Conservation (phyloP, 2,113 vertebrate species). For the Pavo muticus region DNA sequence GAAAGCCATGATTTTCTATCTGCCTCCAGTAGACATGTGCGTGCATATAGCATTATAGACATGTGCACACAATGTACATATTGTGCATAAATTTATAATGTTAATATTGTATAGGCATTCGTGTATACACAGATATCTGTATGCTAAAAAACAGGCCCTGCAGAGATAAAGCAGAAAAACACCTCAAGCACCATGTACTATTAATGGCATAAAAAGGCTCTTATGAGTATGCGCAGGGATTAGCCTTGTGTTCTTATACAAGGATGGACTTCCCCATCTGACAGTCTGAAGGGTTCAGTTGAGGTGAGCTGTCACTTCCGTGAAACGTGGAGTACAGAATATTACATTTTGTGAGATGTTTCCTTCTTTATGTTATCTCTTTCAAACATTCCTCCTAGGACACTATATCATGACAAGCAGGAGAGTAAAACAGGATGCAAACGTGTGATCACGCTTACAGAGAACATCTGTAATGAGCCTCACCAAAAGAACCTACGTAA, state of each 20-base stretch:
- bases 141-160: not conserved
- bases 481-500: not conserved
- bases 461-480: not conserved
- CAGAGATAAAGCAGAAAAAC: not conserved
- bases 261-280: not conserved
- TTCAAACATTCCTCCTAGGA: conserved; percentile 25
- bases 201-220: conserved; percentile 41
- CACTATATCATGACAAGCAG: not conserved
- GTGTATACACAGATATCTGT: not conserved
- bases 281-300: not conserved
- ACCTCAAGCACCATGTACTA: not conserved
- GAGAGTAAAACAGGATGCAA: not conserved
- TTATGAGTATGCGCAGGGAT: conserved; percentile 40
- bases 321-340: not conserved
- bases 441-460: not conserved
- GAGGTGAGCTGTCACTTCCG: conserved; percentile 6
- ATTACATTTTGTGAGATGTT: not conserved
- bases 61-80: not conserved
- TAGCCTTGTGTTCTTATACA: conserved; percentile 31
- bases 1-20: not conserved
- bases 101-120: not conserved
- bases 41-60: rapidly evolving
- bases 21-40: not conserved
- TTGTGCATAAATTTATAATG: too few relatives aligned
- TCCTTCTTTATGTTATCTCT: conserved; percentile 22